Base-by-base conservation (phyloP, 2,888 invertebrate genomes). In the Folsomia manolachei region DNA sequence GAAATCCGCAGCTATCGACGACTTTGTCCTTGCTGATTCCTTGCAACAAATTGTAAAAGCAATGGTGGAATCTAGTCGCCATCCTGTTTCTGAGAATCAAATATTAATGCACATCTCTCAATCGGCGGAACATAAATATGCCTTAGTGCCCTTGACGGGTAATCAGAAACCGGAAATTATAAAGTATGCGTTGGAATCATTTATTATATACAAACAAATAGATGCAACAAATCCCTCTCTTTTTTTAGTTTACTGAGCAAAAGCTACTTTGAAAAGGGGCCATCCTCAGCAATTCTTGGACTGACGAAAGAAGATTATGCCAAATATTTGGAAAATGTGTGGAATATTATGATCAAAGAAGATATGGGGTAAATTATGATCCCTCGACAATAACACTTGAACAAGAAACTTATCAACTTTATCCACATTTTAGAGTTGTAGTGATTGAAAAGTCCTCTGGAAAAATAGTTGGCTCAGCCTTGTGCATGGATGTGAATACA, bases 1-100 rank as follows among this genome's bases (percentile, higher is more conserved):
- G 93, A 88, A 83, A 86, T 69, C 19, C 53, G 21, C 19, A 73
- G 73, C 63, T n/a, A 64, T 73, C 2, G 65, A 71, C 4, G 39
- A 61, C 9, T 75, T 75, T 56, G 53, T 75, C 27, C 62, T 25
- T 14, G 71, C 75, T 1, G 56, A 67, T 2, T 64, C 23, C 60
- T 27, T 73, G 2, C 24, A n/a, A 0, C 26, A 60, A 1, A 73
- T 73, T 23, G 52, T 73, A 7, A 18, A 64, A 14, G 52, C 18
- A 14, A 75, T 75, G 70, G 65, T 70, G 11, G 11, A 64, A 7
- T 27, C 39, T 2, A 26, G 39, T 19, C 2, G 9, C 14, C 2
- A n/a, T 64, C 62, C 62, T 7, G 62, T 62, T 2, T 9, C 62
- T 23, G 62, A 24, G 18, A 25, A 23, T 62, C 27, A n/a, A 11